Evolutionary conservation across 1,140 invertebrate species (phyloP).

Genomic region (Paraescarpia echinospica): DNA sequence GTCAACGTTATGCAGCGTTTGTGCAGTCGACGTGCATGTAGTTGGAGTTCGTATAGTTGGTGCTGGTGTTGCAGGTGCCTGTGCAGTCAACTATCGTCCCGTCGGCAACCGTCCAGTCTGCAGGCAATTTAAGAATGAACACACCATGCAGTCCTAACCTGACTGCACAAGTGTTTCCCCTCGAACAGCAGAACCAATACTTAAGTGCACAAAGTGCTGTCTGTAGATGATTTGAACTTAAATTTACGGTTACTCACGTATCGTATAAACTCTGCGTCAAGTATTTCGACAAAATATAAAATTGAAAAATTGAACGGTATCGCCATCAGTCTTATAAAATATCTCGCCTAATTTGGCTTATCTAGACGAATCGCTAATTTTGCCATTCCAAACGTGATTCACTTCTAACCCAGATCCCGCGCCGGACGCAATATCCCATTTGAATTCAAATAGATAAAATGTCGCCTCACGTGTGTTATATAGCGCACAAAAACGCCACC

Average conservation of each 20-base stretch:
- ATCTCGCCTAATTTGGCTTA: neutral
- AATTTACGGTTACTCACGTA: neutral
- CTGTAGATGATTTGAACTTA: too few relatives aligned
- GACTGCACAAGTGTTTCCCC: too few relatives aligned
- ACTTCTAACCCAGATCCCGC: neutral
- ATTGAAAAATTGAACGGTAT: neutral
- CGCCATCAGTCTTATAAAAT: neutral
- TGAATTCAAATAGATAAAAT: neutral
- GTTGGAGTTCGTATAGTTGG: too few relatives aligned
- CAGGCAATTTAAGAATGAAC: too few relatives aligned
- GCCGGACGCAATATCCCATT: neutral
- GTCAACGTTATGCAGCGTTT: too few relatives aligned
- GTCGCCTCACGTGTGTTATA: neutral
- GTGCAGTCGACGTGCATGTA: too few relatives aligned
- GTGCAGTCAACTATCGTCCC: too few relatives aligned
- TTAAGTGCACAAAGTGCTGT: too few relatives aligned
- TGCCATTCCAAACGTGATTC: neutral
- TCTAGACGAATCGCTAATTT: neutral
- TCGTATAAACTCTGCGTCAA: neutral
- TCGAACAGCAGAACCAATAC: too few relatives aligned
- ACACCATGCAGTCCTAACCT: too few relatives aligned
- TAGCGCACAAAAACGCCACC: neutral
- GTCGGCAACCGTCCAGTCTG: too few relatives aligned
- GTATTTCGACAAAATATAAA: neutral
- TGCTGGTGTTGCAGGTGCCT: too few relatives aligned